These are phyloP conservation scores for Leptosomus discolor DNA, from an alignment of 2,113 vertebrate genomes.

Conservation along the genomic window DNA sequence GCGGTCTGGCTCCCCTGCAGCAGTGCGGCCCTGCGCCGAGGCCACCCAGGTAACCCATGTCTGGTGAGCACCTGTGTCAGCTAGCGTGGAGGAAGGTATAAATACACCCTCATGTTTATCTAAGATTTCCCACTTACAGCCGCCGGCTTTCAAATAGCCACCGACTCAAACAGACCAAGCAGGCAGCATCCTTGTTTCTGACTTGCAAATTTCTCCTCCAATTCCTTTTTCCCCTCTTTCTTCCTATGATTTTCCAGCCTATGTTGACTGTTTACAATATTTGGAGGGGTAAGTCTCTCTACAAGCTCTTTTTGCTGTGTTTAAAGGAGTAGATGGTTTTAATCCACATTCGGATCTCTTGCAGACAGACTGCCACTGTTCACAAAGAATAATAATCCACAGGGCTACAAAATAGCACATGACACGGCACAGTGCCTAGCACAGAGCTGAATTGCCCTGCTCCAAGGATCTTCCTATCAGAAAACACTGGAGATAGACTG, in stretches of 20 bases:
- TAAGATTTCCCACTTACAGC: constrained; percentile 20
- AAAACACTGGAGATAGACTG: not conserved
- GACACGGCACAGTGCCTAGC: not conserved
- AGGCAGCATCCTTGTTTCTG: not conserved
- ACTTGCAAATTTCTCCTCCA: not conserved
- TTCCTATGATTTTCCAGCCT: not conserved
- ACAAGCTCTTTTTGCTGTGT: not conserved
- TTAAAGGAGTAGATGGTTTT: not conserved
- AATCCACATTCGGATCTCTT: not conserved
- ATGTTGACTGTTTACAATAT: not conserved
- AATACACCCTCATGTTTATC: constrained; percentile 8
- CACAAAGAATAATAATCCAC: not conserved
- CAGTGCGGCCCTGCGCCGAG: rapidly evolving
- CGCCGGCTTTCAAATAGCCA: not conserved
- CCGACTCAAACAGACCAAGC: not conserved
- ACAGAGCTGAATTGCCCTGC: not conserved
- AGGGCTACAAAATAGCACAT: not conserved
- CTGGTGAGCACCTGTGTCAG: constrained; percentile 56
- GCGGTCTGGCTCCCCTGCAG: not conserved
- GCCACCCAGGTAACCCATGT: constrained; percentile 43
- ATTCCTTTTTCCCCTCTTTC: not conserved
- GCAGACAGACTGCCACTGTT: not conserved
- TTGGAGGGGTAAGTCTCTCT: not conserved
- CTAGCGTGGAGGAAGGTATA: not conserved
- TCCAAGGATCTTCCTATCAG: not conserved